Percentiles rank a stretch among this genome's conserved stretches.
Evolutionary conservation across 1,140 invertebrate genomes (phyloP).

Genomic region (Philopotamus ludificatus): DNA sequence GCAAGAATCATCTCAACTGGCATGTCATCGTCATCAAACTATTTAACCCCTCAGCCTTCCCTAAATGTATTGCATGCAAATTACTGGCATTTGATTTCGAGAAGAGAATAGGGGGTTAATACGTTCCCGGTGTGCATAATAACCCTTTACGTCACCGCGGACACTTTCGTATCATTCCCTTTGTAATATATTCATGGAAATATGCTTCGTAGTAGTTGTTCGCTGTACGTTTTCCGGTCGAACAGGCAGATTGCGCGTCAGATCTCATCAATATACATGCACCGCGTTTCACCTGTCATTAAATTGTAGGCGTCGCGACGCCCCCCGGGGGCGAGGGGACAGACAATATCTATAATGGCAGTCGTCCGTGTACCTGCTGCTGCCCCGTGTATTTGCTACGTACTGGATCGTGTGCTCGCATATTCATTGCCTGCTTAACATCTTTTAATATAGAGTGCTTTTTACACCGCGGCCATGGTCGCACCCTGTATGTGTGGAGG

Average conservation of each 20-base stretch:
- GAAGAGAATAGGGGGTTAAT: too few species aligned
- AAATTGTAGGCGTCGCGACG: constrained; percentile 10
- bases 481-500: background rate
- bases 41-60: too few species aligned
- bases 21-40: too few species aligned
- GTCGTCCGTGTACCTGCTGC: constrained; percentile 23
- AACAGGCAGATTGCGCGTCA: constrained; percentile 4
- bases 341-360: constrained; percentile 30
- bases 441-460: constrained; percentile 44
- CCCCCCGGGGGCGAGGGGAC: background rate
- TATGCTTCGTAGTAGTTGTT: too few species aligned
- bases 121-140: too few species aligned
- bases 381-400: constrained; percentile 46
- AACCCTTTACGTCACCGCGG: too few species aligned
- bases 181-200: too few species aligned
- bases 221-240: background rate
- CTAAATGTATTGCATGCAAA: background rate
- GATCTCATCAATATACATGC: constrained; percentile 22
- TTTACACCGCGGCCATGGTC: constrained; percentile 26
- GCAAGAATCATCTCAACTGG: too few species aligned
- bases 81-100: background rate
- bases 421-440: constrained; percentile 43
- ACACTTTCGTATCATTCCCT: too few species aligned
- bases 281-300: constrained; percentile 12
- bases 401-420: constrained; percentile 40